Base-by-base conservation (phyloP, 2,888 invertebrate species). In the Leptinotarsa peninsularis region DNA sequence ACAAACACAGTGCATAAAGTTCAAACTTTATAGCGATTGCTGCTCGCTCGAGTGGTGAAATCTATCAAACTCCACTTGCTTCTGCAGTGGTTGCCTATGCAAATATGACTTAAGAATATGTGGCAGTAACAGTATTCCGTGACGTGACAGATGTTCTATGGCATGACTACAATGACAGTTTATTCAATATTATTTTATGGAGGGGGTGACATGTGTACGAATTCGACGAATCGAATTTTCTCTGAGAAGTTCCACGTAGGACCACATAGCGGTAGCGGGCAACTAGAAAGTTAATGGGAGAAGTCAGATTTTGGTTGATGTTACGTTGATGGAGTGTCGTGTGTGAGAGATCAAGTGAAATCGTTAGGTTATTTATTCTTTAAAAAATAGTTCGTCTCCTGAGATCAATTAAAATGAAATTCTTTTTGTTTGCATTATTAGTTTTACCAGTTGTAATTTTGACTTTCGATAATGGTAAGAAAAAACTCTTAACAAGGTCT, bases 381-480 rank as follows among this genome's bases (percentile, higher is more conserved):
- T 52, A 21, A 68, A 18, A 49, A 50, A 49, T 49, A 49, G 43
- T 50, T 68, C 58, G 49, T 69, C 21, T 43, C 43, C 43, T 43
- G 43, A 13, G 43, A 43, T 23, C 60, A 69, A 17, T 71, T 33
- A 83, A 82, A 87, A 95, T 95, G 95, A 90, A 91, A 84, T 89
- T 93, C 84, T 91, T 92, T 87, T 88, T 95, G 83, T 87, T 93
- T 68, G 85, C 91, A 78, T 86, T 95, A 73, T 85, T 95, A 84
- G 91, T 94, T 82, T 88, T 95, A 79, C 94, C 95, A 82, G 92
- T 93, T 50, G 90, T 93, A 66, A 91, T 95, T 81, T 91, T 94
- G 82, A 93, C 93, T 81, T 91, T 93, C 80, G 92, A 92, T 87
- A 91, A 90, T 88, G 93, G 95, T 95, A 91, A 94, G 93, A 91